A percentile compares a stretch with the other conserved stretches of the same genome.
Evolutionary conservation across 92 coral and sea anemone species (phyloP).

Genomic region (Phymanthus crucifer): DNA sequence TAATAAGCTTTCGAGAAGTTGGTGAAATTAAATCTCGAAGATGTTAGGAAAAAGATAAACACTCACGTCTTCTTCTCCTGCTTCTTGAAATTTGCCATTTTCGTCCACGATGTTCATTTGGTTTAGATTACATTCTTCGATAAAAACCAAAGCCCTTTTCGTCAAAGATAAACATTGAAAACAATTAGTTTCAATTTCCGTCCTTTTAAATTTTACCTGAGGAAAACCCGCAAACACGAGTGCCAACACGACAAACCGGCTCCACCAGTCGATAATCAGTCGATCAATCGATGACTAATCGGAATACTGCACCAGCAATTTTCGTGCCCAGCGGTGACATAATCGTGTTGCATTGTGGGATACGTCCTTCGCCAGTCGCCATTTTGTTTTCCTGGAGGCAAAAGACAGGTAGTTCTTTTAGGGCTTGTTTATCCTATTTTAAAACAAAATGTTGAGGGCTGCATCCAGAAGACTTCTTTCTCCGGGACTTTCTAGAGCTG

Average conservation of each 20-base stretch:
- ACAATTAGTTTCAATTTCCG: neutral
- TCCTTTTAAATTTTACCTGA: neutral
- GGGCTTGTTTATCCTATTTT: neutral
- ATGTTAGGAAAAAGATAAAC: neutral
- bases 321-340: constrained; percentile 30
- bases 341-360: constrained; percentile 57
- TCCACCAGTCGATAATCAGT: neutral
- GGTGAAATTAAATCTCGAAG: too few relatives aligned
- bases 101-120: constrained; percentile 15
- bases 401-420: neutral
- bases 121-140: neutral
- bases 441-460: constrained; percentile 71
- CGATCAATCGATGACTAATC: neutral
- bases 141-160: neutral
- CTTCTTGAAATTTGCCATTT: constrained; percentile 3
- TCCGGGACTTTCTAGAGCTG: constrained; percentile 58
- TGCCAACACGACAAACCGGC: neutral
- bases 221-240: constrained; percentile 17
- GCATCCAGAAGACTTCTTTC: constrained; percentile 56
- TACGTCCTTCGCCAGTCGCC: constrained; percentile 59
- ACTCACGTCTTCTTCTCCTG: constrained; percentile 11
- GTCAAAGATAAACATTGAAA: neutral
- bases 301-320: constrained; percentile 14
- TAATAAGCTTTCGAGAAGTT: neutral
- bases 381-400: constrained; percentile 55